Base-by-base conservation (phyloP, 2,797 vertebrate species). In the Myoxocephalus aenaeus region DNA sequence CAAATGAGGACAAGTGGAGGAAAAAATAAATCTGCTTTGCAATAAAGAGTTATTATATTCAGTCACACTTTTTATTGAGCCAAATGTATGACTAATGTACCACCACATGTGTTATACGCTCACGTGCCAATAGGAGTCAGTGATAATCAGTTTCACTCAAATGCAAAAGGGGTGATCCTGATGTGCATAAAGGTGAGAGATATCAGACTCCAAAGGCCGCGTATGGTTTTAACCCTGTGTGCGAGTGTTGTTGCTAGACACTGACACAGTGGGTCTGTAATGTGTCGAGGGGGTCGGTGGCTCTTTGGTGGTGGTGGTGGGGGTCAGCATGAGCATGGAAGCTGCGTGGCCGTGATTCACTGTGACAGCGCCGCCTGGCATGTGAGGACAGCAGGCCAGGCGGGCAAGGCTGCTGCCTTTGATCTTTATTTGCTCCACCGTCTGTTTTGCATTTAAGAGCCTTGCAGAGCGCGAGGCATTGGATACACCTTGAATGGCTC, bases 371-470 rank as follows among this genome's bases (percentile, higher is more conserved):
- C 48, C 77, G 91, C 87, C 92, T 90, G 93, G 93, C 90, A 92
- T 93, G 91, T 92, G 93, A 91, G 93, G 92, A 94, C 89, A 92
- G 92, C 89, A 70, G 90, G 85, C 87, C 90, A 79, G 89, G 81
- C 89, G 84, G 87, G 90, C 87, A 79, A 79, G 84, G 81, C 88
- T 68, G 83, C 88, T 79, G 85, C 87, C 94, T 96, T 96, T 96
- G 94, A 96, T 96, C 95, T 95, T 92, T 85, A 92, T 93, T 94
- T 92, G 90, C 91, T 86, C 81, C 86, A 81, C 86, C 86, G 94
- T 94, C 95, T 96, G 95, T 91, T 96, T 94, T 94, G 93, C 87
- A 92, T 96, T 95, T 95, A 87, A 90, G 91, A 91, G 93, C 92
- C 89, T 91, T 86, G 92, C 93, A 92, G 93, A 95, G 92, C 90